Base-by-base conservation (phyloP, 2,888 invertebrate species). In the Lepidocyrtoides sp. region DNA sequence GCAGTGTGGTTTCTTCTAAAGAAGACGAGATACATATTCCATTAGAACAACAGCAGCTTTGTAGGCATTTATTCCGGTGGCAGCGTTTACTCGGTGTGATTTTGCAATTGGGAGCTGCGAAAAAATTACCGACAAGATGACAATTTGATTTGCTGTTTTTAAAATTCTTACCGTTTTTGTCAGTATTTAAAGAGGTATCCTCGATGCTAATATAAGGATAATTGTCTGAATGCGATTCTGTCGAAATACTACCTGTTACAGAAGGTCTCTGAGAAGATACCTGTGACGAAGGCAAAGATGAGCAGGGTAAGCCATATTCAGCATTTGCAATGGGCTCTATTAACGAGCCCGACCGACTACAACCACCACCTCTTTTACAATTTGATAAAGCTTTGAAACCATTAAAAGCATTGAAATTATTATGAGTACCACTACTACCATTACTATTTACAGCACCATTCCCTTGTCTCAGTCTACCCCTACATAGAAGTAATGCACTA, bases 201-300 rank as follows among this genome's bases (percentile, higher is more conserved):
- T n/a, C n/a, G n/a, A n/a, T n/a, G n/a, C n/a, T n/a, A n/a, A n/a
- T n/a, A n/a, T n/a, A n/a, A n/a, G n/a, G n/a, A n/a, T n/a, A n/a
- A n/a, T n/a, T n/a, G n/a, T 36, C 36, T 8, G 8, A 5, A 3
- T 36, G 36, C 36, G 36, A 3, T 8, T 8, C 36, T 36, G 36
- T 8, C 36, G 36, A 36, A 36, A 36, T 36, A 36, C 36, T 36
- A 36, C 36, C 36, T 5, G 36, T 36, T 36, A 36, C 36, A 36
- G 85, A 86, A 32, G 85, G 85, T 23, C 85, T 86, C 57, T 86
- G 85, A 5, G 85, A 86, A 23, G 85, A 23, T 12, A 36, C 36
- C 2, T 26, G 29, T 7, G 85, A 86, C 14, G 72, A 72, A 36
- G 85, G 85, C 7, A 86, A 44, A 17, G 85, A 86, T 57, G 86